These are phyloP conservation scores for Mus spretus DNA, from an alignment of 2,797 vertebrate species.

Conservation along the genomic window DNA sequence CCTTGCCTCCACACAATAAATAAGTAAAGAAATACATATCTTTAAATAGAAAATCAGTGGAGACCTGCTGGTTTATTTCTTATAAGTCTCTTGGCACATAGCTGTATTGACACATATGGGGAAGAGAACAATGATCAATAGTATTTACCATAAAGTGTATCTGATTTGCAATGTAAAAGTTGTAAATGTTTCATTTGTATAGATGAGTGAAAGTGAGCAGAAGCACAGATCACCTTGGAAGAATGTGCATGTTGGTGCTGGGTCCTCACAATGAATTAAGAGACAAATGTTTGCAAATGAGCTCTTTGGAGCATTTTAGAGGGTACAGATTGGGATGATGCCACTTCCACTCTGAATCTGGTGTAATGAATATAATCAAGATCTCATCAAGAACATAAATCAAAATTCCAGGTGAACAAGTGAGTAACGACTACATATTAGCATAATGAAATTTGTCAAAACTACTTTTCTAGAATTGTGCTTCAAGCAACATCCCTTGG, in stretches of 20 bases:
- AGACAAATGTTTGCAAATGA: background rate
- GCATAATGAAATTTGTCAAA: background rate
- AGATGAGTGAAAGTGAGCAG: background rate
- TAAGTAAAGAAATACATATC: background rate
- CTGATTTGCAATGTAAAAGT: background rate
- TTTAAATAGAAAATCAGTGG: background rate
- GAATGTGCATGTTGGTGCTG: background rate
- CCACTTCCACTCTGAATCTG: background rate
- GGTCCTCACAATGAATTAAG: too few species aligned
- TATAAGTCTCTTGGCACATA: background rate
- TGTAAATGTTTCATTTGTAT: background rate
- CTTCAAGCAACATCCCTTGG: background rate
- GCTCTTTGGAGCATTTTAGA: background rate
- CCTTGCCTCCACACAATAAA: background rate
- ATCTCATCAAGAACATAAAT: background rate
- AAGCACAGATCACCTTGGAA: background rate
- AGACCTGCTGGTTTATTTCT: background rate
- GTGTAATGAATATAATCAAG: background rate
- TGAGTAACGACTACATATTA: background rate
- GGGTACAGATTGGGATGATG: rapidly evolving
- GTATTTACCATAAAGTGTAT: background rate
- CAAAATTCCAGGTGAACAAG: background rate
- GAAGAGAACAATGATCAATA: background rate
- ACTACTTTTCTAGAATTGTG: background rate
- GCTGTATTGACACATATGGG: background rate